Evolutionary conservation across 1,140 invertebrate species (phyloP).

Genomic region (Whitmania pigra): DNA sequence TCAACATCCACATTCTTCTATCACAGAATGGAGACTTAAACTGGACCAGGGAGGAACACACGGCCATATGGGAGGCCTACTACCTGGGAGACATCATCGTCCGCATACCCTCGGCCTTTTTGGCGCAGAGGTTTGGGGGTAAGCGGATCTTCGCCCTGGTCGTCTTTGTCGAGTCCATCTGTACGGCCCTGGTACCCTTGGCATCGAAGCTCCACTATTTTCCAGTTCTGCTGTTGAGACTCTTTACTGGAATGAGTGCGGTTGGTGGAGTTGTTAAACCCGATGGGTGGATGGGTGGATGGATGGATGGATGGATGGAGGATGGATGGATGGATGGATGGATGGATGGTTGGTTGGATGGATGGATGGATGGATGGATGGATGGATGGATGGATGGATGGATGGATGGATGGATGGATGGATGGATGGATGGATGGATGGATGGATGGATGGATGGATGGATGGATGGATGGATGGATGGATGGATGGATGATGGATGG

Average conservation of each 20-base stretch:
- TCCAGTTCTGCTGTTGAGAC: slow-evolving; percentile 33
- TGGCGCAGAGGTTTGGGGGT: slow-evolving; percentile 38
- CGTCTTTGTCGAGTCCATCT: slow-evolving; percentile 31
- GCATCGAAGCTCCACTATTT: slow-evolving; percentile 31
- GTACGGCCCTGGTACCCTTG: slow-evolving; percentile 34
- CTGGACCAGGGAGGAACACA: slow-evolving; percentile 38
- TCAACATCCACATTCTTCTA: too few species aligned
- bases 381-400: too few species aligned
- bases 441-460: too few species aligned
- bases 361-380: too few species aligned
- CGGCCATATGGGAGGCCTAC: slow-evolving; percentile 36
- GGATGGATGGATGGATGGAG: too few species aligned
- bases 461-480: too few species aligned
- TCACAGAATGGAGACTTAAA: slow-evolving; percentile 30
- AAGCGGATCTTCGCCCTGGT: slow-evolving; percentile 35
- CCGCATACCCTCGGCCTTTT: slow-evolving; percentile 39
- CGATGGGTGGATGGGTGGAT: too few species aligned
- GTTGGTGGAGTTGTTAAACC: slow-evolving; percentile 31
- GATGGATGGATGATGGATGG: too few species aligned
- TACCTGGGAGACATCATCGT: slow-evolving; percentile 42
- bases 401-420: too few species aligned
- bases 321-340: too few species aligned
- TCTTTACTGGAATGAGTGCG: slow-evolving; percentile 34
- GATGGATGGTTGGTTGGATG: too few species aligned
- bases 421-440: too few species aligned